Base-by-base conservation (phyloP, 2,888 invertebrate genomes). In the Chirona hameri region DNA sequence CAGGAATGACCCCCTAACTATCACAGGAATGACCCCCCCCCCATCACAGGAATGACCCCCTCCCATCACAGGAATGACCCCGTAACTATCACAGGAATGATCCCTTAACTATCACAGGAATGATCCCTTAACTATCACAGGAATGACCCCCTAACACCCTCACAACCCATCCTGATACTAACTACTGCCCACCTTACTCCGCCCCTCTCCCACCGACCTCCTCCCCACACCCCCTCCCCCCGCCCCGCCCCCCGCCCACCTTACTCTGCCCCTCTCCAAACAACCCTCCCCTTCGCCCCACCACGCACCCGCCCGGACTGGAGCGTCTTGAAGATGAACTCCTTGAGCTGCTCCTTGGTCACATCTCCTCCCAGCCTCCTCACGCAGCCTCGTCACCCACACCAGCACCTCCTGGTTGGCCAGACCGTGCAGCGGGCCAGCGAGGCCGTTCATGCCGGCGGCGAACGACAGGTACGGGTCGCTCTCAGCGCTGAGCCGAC, bases 241-340 rank as follows among this genome's bases (percentile, higher is more conserved):
- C 72, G 24, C 46, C 46, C 24, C 46, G 24, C 21, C 57, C 10
- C 14, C 57, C 57, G 3, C 18, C 60, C 24, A n/a, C n/a, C n/a
- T n/a, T n/a, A n/a, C n/a, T n/a, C n/a, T n/a, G n/a, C n/a, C n/a
- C n/a, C n/a, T n/a, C n/a, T n/a, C n/a, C n/a, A n/a, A n/a, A n/a
- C n/a, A n/a, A n/a, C n/a, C n/a, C n/a, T n/a, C n/a, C n/a, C n/a
- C n/a, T n/a, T n/a, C 60, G 24, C 7, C 2, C 10, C 15, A 39
- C 79, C 52, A 18, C 89, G 89, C 55, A 82, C 82, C 89, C 96
- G 96, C 85, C 97, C 97, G 84, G 94, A 93, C 90, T 97, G 97
- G 83, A 98, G 91, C 1, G 98, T 98, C 89, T 96, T 97, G 96
- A 97, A 96, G 88, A 99, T 95, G 90, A 97, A 99, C 82, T 98